A percentile compares a stretch with the other conserved stretches of the same genome.
Conservation (phyloP, 2,797 vertebrate genomes). For the Macropus fuliginosus region DNA sequence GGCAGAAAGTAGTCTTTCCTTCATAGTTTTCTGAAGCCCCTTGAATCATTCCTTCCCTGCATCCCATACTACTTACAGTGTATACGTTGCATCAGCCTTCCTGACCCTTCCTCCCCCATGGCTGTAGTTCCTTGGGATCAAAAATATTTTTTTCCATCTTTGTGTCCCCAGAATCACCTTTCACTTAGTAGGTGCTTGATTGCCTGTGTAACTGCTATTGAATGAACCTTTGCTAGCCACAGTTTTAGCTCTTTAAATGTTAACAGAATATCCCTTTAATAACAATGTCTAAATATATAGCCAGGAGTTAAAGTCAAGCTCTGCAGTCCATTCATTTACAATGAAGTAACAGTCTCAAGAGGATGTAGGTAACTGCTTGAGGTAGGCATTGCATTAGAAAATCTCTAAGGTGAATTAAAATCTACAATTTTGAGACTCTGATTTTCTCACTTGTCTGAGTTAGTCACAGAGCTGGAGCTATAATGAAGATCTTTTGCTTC, state of each 20-base stretch:
- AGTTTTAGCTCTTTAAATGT: background rate
- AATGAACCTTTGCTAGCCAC: background rate
- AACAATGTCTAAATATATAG: background rate
- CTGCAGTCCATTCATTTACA: background rate
- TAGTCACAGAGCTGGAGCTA: background rate
- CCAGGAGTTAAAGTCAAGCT: background rate
- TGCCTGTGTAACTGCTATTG: background rate
- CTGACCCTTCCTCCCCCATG: background rate
- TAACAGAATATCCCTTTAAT: background rate
- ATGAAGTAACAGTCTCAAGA: background rate
- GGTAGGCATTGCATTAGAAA: background rate
- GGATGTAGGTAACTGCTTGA: background rate
- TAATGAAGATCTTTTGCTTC: background rate
- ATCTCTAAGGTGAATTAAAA: background rate
- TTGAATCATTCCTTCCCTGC: background rate
- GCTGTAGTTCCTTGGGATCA: background rate
- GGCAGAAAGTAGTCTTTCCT: background rate
- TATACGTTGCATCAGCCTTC: background rate
- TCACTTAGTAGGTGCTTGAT: background rate
- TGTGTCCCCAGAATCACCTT: background rate
- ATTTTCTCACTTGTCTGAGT: background rate
- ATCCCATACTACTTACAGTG: background rate
- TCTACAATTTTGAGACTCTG: background rate
- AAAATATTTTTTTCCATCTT: background rate
- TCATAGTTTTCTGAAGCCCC: background rate